These are phyloP conservation scores for Nothura maculosa DNA, from an alignment of 2,797 vertebrate species.

Conservation along the genomic window DNA sequence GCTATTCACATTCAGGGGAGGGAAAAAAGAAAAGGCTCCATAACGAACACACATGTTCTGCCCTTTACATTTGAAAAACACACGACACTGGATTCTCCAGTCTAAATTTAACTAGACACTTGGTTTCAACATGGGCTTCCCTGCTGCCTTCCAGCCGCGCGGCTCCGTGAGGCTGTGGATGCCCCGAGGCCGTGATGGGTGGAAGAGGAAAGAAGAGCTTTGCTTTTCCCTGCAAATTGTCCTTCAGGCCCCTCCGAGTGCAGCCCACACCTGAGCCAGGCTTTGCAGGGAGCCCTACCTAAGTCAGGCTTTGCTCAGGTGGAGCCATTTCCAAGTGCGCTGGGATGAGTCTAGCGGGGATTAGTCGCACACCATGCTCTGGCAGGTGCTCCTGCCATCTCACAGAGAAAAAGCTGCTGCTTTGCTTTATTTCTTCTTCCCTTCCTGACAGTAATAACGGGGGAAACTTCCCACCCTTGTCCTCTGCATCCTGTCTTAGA, in stretches of 20 bases:
- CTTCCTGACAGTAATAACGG: background rate
- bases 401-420: background rate
- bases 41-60: background rate
- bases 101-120: slow-evolving; percentile 7
- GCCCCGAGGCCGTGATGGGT: no score
- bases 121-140: background rate
- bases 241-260: background rate
- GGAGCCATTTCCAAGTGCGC: background rate
- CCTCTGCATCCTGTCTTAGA: background rate
- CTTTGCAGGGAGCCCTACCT: background rate
- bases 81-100: background rate
- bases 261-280: background rate
- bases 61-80: background rate
- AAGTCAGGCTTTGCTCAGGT: background rate
- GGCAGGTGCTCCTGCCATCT: slow-evolving; percentile 25
- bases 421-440: background rate
- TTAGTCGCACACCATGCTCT: background rate
- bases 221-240: background rate
- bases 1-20: background rate
- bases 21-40: background rate
- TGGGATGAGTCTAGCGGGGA: background rate
- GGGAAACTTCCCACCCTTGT: slow-evolving; percentile 20
- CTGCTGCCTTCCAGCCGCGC: background rate
- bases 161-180: background rate
- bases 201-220: no score